These are phyloP conservation scores for Sebastes nivosus DNA, from an alignment of 2,797 vertebrate genomes.

Conservation along the genomic window DNA sequence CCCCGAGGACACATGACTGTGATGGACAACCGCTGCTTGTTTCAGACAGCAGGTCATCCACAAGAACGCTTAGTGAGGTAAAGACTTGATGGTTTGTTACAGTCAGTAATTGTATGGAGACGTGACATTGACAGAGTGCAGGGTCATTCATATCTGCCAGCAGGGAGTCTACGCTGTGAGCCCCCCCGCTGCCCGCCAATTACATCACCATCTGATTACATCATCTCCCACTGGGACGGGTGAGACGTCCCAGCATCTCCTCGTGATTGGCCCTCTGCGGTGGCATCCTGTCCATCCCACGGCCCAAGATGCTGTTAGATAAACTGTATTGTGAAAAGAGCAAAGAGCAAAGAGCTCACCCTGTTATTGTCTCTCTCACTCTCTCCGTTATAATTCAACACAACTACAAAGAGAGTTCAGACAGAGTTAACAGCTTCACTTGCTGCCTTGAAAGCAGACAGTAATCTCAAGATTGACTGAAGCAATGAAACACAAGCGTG, in stretches of 20 bases:
- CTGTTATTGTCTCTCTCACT: background rate
- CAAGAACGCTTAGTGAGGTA: background rate
- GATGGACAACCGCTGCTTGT: background rate
- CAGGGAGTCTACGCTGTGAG: slow-evolving; percentile 26
- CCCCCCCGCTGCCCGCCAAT: slow-evolving; percentile 24
- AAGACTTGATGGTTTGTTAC: slow-evolving; percentile 23
- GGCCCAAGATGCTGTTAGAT: slow-evolving; percentile 7
- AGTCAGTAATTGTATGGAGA: slow-evolving; percentile 20
- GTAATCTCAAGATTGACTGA: slow-evolving; percentile 41
- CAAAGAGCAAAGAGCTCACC: slow-evolving; percentile 3
- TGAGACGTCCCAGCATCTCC: slow-evolving; percentile 28
- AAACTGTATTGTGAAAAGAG: slow-evolving; percentile 35
- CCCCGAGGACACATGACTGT: background rate
- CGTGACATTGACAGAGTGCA: slow-evolving; percentile 38
- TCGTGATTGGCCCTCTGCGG: slow-evolving; percentile 16
- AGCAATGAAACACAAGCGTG: slow-evolving; percentile 25
- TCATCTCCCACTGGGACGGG: slow-evolving; percentile 55
- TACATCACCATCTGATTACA: slow-evolving; percentile 62
- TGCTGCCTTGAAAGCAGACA: background rate
- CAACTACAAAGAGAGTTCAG: slow-evolving; percentile 25
- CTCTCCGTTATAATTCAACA: slow-evolving; percentile 8
- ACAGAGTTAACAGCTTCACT: background rate
- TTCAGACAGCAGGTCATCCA: slow-evolving; percentile 7
- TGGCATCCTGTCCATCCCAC: background rate
- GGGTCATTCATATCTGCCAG: slow-evolving; percentile 34